Conservation (phyloP, 2,888 invertebrate genomes). For the Drosophila anomelani region DNA sequence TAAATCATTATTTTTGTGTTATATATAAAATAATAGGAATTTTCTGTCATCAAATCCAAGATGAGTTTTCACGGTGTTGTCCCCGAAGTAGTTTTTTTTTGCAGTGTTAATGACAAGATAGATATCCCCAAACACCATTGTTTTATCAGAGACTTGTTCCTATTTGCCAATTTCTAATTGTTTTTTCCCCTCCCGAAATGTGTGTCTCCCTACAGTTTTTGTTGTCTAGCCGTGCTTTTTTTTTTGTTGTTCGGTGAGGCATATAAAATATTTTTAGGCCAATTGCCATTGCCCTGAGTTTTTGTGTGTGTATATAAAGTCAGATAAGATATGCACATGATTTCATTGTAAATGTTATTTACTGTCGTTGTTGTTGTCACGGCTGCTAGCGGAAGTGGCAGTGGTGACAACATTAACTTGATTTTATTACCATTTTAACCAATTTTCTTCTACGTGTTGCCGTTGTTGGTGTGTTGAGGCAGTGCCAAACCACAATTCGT, state of each 20-base stretch:
- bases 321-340: slow-evolving; percentile 77
- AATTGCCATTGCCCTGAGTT: slow-evolving; percentile 46
- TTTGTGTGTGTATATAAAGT: slow-evolving; percentile 29
- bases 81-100: slow-evolving; percentile 28
- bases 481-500: slow-evolving; percentile 24
- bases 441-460: slow-evolving; percentile 23
- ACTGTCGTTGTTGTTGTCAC: slow-evolving; percentile 22
- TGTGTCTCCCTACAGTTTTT: background rate
- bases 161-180: slow-evolving; percentile 49
- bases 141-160: slow-evolving; percentile 18
- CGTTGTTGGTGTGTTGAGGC: slow-evolving; percentile 1
- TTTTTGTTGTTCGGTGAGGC: slow-evolving; percentile 40
- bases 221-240: slow-evolving; percentile 8
- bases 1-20: background rate
- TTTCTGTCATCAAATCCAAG: background rate
- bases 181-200: slow-evolving; percentile 9
- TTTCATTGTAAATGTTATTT: slow-evolving; percentile 43
- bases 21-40: background rate
- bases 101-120: slow-evolving; percentile 22
- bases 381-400: slow-evolving; percentile 63
- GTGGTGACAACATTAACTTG: slow-evolving; percentile 59
- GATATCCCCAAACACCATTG: slow-evolving; percentile 6
- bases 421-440: slow-evolving; percentile 51
- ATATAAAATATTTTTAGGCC: slow-evolving; percentile 72
- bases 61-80: background rate